Evolutionary conservation across 2,113 vertebrate species (phyloP).

Genomic region (Coturnix japonica): DNA sequence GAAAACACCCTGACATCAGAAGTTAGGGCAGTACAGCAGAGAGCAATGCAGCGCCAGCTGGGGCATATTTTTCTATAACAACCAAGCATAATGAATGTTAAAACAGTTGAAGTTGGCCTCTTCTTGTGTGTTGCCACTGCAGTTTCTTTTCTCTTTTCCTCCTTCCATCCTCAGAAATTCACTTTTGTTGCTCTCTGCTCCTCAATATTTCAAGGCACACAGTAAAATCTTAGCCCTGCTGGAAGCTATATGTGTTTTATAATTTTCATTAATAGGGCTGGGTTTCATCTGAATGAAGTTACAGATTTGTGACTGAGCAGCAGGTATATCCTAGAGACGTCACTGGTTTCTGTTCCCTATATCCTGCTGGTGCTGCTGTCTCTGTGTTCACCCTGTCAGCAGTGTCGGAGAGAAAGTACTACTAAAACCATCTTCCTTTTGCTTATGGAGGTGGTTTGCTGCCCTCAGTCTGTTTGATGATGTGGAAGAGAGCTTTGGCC

Average conservation of each 20-base stretch:
- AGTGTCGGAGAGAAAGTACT: not conserved
- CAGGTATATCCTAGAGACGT: not conserved
- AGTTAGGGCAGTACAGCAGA: not conserved
- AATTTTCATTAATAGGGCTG: not conserved
- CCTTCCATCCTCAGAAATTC: not conserved
- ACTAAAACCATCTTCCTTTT: not conserved
- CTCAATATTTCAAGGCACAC: not conserved
- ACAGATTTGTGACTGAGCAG: not conserved
- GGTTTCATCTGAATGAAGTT: not conserved
- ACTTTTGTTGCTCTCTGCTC: not conserved
- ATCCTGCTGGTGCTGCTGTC: not conserved
- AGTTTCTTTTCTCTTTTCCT: not conserved
- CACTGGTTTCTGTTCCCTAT: not conserved
- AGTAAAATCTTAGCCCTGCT: not conserved
- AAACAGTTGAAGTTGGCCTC: not conserved
- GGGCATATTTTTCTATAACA: not conserved
- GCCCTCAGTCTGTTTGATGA: not conserved
- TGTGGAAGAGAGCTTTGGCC: not conserved
- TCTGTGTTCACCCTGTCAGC: not conserved
- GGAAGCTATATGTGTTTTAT: not conserved
- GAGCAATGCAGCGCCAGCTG: not conserved
- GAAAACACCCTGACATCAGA: not conserved
- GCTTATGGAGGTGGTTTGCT: not conserved
- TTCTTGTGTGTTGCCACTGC: not conserved
- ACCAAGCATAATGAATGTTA: not conserved